Conservation (phyloP, 2,113 vertebrate species). For the Nesoenas mayeri region DNA sequence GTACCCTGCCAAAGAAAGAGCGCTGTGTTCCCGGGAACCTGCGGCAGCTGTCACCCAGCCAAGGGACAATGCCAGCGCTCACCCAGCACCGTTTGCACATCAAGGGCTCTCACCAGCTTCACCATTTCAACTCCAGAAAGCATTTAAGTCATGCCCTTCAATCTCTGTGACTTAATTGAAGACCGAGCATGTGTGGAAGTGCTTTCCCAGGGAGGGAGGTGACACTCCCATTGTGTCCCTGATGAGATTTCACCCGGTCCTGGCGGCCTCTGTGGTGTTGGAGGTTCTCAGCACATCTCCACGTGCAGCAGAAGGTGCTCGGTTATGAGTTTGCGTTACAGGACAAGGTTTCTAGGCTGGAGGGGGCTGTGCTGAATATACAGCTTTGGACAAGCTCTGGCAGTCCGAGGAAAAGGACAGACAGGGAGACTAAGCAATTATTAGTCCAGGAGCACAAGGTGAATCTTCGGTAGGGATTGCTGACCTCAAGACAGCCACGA, state of each 20-base stretch:
- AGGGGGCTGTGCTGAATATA: not conserved
- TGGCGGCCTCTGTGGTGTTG: not conserved
- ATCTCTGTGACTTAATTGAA: not conserved
- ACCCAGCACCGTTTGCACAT: not conserved
- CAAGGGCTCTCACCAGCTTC: not conserved
- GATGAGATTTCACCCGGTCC: not conserved
- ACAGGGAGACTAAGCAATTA: not conserved
- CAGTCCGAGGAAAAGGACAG: not conserved
- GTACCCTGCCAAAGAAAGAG: not conserved
- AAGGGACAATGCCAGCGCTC: not conserved
- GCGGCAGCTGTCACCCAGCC: not conserved
- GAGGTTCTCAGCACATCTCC: not conserved
- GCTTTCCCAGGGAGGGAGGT: not conserved
- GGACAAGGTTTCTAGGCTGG: not conserved
- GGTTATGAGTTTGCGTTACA: not conserved
- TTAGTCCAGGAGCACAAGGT: not conserved
- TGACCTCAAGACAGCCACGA: not conserved
- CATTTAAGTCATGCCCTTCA: not conserved
- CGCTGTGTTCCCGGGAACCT: not conserved
- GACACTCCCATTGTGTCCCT: not conserved
- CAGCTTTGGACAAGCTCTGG: too few species aligned
- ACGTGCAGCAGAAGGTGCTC: rapidly evolving
- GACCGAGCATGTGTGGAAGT: not conserved
- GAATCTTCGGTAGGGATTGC: not conserved
- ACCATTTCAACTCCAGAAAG: not conserved